phyloP scores from a whole-genome alignment of 2,113 vertebrate species.

The Sigmodon hispidus region DNA sequence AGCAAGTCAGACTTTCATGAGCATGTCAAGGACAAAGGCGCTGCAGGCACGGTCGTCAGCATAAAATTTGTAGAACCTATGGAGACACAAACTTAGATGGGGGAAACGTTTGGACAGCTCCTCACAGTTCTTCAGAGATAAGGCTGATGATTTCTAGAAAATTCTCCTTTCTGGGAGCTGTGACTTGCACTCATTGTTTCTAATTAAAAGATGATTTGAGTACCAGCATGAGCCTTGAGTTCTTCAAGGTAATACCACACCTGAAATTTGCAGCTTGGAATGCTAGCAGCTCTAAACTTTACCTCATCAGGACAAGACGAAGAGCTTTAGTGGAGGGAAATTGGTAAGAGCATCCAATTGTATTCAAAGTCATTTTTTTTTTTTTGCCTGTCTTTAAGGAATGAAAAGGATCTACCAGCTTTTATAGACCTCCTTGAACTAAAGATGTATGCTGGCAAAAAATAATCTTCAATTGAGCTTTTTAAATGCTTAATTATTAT shows the following conservation, averaged over 20 bases:
- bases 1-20: not conserved
- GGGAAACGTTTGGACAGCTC: not conserved
- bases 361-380: conserved; percentile 51
- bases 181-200: conserved; percentile 2
- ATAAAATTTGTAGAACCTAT: not conserved
- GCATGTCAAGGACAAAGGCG: not conserved
- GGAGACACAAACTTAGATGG: not conserved
- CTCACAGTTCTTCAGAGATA: not conserved
- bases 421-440: conserved; percentile 72
- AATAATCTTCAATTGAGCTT: conserved; percentile 49
- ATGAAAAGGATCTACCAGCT: conserved; percentile 62
- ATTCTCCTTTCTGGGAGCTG: not conserved
- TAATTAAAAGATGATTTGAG: conserved; percentile 37
- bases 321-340: conserved; percentile 19
- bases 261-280: not conserved
- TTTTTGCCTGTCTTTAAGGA: conserved; percentile 60
- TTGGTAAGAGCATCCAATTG: conserved; percentile 46
- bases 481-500: conserved; percentile 73
- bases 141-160: not conserved
- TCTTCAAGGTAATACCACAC: not conserved
- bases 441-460: conserved; percentile 60
- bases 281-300: not conserved
- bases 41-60: not conserved
- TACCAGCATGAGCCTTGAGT: not conserved
- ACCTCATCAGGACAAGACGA: not conserved